phyloP scores from a whole-genome alignment of 1,140 invertebrate genomes.

The Platyura marginata region DNA sequence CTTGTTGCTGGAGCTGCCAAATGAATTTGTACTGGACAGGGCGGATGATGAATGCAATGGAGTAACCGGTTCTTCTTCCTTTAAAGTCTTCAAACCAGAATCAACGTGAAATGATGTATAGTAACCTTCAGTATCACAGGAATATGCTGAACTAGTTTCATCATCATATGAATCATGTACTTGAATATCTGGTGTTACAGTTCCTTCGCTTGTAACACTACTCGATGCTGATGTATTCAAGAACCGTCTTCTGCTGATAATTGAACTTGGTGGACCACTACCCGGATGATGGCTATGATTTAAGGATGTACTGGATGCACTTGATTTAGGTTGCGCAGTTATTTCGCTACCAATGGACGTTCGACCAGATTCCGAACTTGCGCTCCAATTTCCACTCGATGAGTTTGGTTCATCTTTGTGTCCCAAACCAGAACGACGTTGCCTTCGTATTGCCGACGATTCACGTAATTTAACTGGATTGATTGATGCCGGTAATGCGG shows the following conservation, averaged over 20 bases:
- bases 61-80: slow-evolving; percentile 56
- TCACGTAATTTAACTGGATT: slow-evolving; percentile 46
- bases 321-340: slow-evolving; percentile 52
- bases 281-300: slow-evolving; percentile 36
- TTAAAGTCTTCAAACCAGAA: slow-evolving; percentile 71
- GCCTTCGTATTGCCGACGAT: slow-evolving; percentile 37
- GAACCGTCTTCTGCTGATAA: slow-evolving; percentile 41
- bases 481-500: slow-evolving; percentile 23
- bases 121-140: slow-evolving; percentile 91
- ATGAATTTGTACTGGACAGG: slow-evolving; percentile 33
- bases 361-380: slow-evolving; percentile 71
- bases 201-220: slow-evolving; percentile 68
- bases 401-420: slow-evolving; percentile 59
- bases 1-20: slow-evolving; percentile 30
- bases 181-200: slow-evolving; percentile 61
- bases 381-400: slow-evolving; percentile 86
- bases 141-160: slow-evolving; percentile 84
- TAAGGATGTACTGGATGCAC: slow-evolving; percentile 44
- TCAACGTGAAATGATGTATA: slow-evolving; percentile 95
- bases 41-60: slow-evolving; percentile 40
- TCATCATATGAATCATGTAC: slow-evolving; percentile 58
- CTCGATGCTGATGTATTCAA: slow-evolving; percentile 59
- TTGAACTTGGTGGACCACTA: slow-evolving; percentile 45
- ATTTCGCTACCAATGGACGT: slow-evolving; percentile 66
- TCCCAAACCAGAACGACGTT: slow-evolving; percentile 30